Base-by-base conservation (phyloP, 2,888 invertebrate species). In the Epinotia brunnichana region DNA sequence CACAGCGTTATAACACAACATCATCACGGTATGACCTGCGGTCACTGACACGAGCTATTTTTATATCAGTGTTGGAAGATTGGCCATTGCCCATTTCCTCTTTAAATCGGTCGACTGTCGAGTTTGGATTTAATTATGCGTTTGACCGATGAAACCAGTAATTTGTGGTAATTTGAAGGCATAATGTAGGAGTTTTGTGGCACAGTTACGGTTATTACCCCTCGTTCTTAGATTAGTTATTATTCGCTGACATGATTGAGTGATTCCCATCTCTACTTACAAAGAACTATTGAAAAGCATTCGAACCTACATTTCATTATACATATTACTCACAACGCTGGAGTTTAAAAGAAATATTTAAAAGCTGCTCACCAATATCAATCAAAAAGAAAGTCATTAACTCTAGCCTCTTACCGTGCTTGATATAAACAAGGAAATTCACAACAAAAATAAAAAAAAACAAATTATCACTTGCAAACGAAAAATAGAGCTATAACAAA, bases 1-100 rank as follows among this genome's bases (percentile, higher is more conserved):
- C 29, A 51, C 51, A 51, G 10, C 21, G 9, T 24, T n/a, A 13
- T n/a, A 44, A 29, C 39, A 15, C 17, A 41, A 54, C 60, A 67
- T 67, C 71, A 67, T 67, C 57, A 66, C 73, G 59, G 63, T 73
- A 63, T 69, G 68, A 41, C 56, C 51, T 56, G 53, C 62, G 63
- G 39, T 61, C 63, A 51, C 51, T 63, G 29, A 51, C 56, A 53
- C 29, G 51, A 57, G n/a, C 48, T 63, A 63, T 74, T 74, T 64
- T 66, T 67, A 76, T 76, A 74, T 76, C 75, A 74, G 72, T 67
- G 68, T 69, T 69, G 73, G 67, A 73, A 76, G 77, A 79, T 80
- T 76, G 77, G 70, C 73, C 70, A 77, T 80, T 76, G 77, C 69
- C 73, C 70, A 77, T 80, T 83, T 83, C 82, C 82, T 76, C 76